phyloP scores from a whole-genome alignment of 2,113 vertebrate genomes.

The Glaucidium brasilianum region DNA sequence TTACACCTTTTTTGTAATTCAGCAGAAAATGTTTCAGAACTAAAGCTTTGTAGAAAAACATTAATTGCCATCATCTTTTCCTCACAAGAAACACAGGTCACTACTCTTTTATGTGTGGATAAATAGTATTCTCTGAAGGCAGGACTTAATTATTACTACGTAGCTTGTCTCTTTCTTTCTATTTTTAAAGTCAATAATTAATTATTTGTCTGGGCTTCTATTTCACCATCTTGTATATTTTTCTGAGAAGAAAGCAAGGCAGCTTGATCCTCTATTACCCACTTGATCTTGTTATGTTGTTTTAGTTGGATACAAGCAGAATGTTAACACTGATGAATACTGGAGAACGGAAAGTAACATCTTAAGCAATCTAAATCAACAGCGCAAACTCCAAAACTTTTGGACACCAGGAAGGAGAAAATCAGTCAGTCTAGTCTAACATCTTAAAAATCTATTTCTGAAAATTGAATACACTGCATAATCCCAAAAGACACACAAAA shows the following conservation, averaged over 20 bases:
- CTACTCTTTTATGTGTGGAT: conserved; percentile 5
- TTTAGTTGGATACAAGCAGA: background rate
- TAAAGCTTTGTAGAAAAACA: background rate
- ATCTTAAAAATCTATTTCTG: background rate
- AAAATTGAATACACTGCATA: background rate
- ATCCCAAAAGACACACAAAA: background rate
- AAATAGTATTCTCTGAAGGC: background rate
- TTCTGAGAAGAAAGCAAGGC: background rate
- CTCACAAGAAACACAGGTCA: background rate
- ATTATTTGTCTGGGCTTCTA: background rate
- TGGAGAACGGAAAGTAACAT: background rate
- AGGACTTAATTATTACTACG: conserved; percentile 1
- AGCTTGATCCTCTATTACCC: background rate
- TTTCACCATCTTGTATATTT: background rate
- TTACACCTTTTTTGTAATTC: background rate
- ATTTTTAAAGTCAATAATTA: conserved; percentile 10
- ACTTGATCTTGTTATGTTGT: background rate
- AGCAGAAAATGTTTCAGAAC: background rate
- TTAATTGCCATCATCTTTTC: background rate
- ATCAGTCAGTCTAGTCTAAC: background rate
- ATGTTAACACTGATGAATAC: background rate
- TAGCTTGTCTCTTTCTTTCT: background rate
- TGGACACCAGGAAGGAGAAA: background rate
- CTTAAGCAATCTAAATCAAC: background rate
- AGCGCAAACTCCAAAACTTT: background rate